Base-by-base conservation (phyloP, 2,888 invertebrate genomes). In the Heliconius aoede region DNA sequence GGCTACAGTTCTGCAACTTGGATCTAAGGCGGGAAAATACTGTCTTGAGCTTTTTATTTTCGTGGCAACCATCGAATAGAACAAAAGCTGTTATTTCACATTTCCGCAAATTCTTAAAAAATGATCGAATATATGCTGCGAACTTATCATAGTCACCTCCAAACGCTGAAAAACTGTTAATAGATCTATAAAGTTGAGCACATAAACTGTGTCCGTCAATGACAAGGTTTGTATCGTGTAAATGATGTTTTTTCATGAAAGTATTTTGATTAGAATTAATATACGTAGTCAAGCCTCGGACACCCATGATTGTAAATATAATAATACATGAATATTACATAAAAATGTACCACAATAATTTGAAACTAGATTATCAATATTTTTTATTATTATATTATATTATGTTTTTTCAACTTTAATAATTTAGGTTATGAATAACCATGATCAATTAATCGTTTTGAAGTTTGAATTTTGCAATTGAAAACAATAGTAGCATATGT, bases 131-230 rank as follows among this genome's bases (percentile, higher is more conserved):
- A 24, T 93, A 92, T 13, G 95, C 89, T n/a, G 96, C 96, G 87
- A 95, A 97, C 80, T 95, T 96, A 84, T 98, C 97, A 85, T 98
- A 98, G 87, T 98, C 98, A 1, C 98, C 98, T 4, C 98, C 98
- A 87, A 98, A 98, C 5, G 96, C 96, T 68, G 96, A 96, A 78
- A 95, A 95, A 80, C 95, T 95, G 73, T 96, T 94, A 36, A 95
- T 89, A 81, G 94, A 91, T 81, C 94, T 94, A 85, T 97, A 98
- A 3, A 98, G 86, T 83, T 96, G 96, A 36, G 96, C 96, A 64
- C 96, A 96, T 72, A 98, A 87, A 85, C 96, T 97, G 85, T 97
- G 96, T 0, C 98, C 98, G 90, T 98, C 98, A 65, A 98, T 96
- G 4, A 98, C 95, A 24, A 98, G 87, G 81, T 95, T 94, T 24